Evolutionary conservation across 2,797 vertebrate genomes (phyloP), one percentile per base, ranked within the genome.

Genomic region (Urophycis tenuis): DNA sequence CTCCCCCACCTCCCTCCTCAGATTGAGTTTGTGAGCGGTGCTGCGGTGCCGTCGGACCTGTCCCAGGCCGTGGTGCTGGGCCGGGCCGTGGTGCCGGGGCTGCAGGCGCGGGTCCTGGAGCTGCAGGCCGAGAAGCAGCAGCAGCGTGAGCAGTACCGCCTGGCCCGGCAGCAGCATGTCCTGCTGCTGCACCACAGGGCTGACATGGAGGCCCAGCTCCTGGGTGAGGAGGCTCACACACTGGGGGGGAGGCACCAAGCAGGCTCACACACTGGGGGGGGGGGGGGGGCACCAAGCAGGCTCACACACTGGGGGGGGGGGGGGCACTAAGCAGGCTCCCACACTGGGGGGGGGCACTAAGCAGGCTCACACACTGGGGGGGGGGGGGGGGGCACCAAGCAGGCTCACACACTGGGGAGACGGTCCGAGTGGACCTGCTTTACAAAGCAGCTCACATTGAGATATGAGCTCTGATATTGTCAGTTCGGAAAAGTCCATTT

Each of bases 21-120:
- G 91, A 88, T 98, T 73, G 91, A 95, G 76, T 94, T 91, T 77
- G 60, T 94, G 30, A 67, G 78, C 3, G 81, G 93, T 22, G 92
- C 90, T 71, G 77, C 89, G n/a, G 80, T 95, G 79, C 94, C 93
- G 0, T 76, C 35, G 3, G 92, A 96, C 80, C 89, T 97, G 82
- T 93, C 91, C 8, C 83, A 89, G 3, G 89, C 92, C 0, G 78
- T 98, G 89, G 91, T 97, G 31, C 91, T 98, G 89, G 92, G 93
- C 77, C 90, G 87, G 35, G 73, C 33, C 0, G 91, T 94, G 64
- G 82, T 97, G 80, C 79, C 78, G 11, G 85, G 84, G n/a, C 92
- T 99, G 78, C 90, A 93, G 83, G 86, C 90, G 36, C 92, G 94
- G 64, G 93, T 95, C 74, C 49, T 83, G 39, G 90, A 94, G 77